Evolutionary conservation across 2,888 invertebrate species (phyloP).

Genomic region (Dorcus hopei): DNA sequence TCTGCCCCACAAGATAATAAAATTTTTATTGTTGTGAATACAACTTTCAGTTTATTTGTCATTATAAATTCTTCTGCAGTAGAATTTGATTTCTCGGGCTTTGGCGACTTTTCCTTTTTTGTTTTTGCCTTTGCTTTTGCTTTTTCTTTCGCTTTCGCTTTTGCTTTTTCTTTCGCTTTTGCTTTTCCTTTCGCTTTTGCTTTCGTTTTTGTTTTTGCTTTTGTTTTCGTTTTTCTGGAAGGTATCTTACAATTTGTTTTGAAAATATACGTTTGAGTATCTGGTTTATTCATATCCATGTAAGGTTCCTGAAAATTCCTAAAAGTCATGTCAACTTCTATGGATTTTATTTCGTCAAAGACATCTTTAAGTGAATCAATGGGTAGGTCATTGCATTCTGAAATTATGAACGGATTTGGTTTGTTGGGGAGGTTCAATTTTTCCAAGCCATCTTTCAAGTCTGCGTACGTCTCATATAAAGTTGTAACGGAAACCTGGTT

Average conservation of each 20-base stretch:
- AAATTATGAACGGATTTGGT: neutral
- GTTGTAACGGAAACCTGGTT: constrained; percentile 2
- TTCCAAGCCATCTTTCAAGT: neutral
- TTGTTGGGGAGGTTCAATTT: neutral
- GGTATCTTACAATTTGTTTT: neutral
- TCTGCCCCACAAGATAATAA: constrained; percentile 40
- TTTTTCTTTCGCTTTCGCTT: neutral
- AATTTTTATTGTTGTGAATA: constrained; percentile 33
- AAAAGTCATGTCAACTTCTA: constrained; percentile 10
- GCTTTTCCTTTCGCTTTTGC: neutral
- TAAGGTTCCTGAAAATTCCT: constrained; percentile 13
- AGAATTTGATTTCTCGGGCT: neutral
- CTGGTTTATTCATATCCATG: neutral
- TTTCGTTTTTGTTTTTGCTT: neutral
- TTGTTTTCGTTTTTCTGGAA: neutral
- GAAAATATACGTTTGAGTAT: constrained; percentile 10
- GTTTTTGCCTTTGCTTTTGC: constrained; percentile 4
- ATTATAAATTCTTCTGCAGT: neutral
- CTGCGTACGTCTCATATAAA: neutral
- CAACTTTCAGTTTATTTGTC: constrained; percentile 18
- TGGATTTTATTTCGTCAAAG: constrained; percentile 11
- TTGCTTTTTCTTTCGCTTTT: neutral
- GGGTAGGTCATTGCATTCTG: too few species aligned
- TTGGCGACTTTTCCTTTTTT: neutral
- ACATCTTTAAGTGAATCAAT: neutral